A percentile compares a stretch with the other conserved stretches of the same genome.
Conservation (phyloP, 2,888 invertebrate genomes). For the Heliconius charithonia region DNA sequence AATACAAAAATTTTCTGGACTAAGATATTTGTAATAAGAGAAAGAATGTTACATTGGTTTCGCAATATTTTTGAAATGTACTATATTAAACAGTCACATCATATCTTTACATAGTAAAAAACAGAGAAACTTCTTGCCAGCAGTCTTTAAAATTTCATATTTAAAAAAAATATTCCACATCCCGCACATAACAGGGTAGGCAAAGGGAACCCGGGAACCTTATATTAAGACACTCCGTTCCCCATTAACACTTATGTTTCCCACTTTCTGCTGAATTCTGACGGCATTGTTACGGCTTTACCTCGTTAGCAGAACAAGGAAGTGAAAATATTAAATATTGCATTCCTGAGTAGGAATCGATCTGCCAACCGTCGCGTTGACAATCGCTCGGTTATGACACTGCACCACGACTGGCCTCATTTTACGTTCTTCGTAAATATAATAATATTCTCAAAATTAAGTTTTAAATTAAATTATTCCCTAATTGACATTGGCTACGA, state of each 20-base stretch:
- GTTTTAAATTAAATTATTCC: too few relatives aligned
- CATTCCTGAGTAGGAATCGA: neutral
- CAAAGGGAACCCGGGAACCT: too few relatives aligned
- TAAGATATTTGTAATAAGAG: constrained; percentile 24
- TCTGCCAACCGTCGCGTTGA: neutral
- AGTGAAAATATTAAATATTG: neutral
- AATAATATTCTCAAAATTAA: too few relatives aligned
- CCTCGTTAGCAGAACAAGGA: neutral
- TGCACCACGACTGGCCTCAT: neutral
- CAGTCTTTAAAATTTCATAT: too few relatives aligned
- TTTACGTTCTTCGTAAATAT: too few relatives aligned
- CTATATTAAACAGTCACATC: constrained; percentile 2
- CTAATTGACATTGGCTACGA: too few relatives aligned
- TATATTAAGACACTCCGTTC: too few relatives aligned
- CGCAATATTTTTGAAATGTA: constrained; percentile 11
- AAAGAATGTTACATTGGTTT: constrained; percentile 6
- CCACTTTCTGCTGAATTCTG: too few relatives aligned
- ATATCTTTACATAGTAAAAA: neutral
- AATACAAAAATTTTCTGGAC: constrained; percentile 21
- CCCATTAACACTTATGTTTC: too few relatives aligned
- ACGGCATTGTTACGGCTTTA: too few relatives aligned
- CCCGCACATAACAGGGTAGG: too few relatives aligned
- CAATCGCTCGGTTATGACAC: neutral
- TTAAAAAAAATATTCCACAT: too few relatives aligned
- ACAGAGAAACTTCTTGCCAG: neutral